These are phyloP conservation scores for Sycobia sp. DNA, from an alignment of 1,140 invertebrate genomes.

Conservation along the genomic window DNA sequence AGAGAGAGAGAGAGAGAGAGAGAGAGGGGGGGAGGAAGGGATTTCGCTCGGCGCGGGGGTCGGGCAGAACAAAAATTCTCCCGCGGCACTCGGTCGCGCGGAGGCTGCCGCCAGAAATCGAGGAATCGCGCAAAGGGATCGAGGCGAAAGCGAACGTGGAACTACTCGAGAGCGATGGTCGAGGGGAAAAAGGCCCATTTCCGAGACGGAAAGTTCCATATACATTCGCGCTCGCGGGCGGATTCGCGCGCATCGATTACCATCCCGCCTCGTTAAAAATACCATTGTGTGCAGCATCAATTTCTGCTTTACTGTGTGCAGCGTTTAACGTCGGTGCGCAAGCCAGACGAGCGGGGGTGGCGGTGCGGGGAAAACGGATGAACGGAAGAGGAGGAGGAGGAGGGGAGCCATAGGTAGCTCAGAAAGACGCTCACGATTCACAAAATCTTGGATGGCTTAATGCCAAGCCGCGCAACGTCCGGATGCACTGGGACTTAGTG, in stretches of 20 bases:
- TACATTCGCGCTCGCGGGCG: slow-evolving; percentile 33
- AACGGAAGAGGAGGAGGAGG: no score
- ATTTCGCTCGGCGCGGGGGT: background rate
- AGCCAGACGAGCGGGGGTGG: slow-evolving; percentile 35
- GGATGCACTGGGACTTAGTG: slow-evolving; percentile 46
- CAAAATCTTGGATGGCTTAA: slow-evolving; percentile 54
- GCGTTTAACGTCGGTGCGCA: slow-evolving; percentile 55
- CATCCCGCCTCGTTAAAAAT: slow-evolving; percentile 41
- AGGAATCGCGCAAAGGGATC: background rate
- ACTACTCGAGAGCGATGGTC: background rate
- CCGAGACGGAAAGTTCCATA: slow-evolving; percentile 12
- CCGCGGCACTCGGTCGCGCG: background rate
- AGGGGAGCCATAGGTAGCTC: slow-evolving; percentile 24
- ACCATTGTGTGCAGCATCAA: slow-evolving; percentile 46
- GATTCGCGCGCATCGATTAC: slow-evolving; percentile 52
- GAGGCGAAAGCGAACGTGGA: no score
- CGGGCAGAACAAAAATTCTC: background rate
- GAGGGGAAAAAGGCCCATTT: slow-evolving; percentile 3
- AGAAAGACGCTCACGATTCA: slow-evolving; percentile 41
- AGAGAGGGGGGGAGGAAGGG: no score
- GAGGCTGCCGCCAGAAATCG: background rate
- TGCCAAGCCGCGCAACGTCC: slow-evolving; percentile 45
- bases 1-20: no score
- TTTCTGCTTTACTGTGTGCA: slow-evolving; percentile 56
- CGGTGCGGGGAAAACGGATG: background rate